Evolutionary conservation across 1,140 invertebrate species (phyloP), one percentile per base, ranked within the genome.

Genomic region (Chrysopa pallens): DNA sequence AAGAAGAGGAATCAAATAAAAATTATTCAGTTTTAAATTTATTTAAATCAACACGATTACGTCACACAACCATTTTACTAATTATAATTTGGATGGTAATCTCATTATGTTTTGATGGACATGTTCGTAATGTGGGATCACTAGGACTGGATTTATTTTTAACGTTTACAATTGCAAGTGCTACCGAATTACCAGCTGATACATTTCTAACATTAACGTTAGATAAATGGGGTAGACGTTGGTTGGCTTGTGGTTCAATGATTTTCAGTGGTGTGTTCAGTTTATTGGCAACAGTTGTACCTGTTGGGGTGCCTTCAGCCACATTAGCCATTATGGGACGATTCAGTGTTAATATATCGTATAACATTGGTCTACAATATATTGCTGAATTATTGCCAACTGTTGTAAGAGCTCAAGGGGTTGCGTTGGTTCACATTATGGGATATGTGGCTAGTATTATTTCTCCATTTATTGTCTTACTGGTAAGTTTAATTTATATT

Each of bases 291-390:
- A 74, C 75, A 2, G 61, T 68, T 36, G 78, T 81, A 4, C 80
- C 83, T 3, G 51, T 68, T 29, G 74, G 77, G 78, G 59, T 65
- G 64, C 55, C 44, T 9, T 73, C 79, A 46, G 77, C 80, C 0
- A 65, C 69, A 0, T 56, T 84, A 6, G 84, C 84, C 1, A 80
- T 91, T 48, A 59, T 80, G 11, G 84, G 84, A 1, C 63, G 87
- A 23, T 85, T 90, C 48, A 78, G 77, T 45, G 77, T 89, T 11
- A 90, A 88, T 49, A 84, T 87, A 28, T 82, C 84, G 0, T 89
- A 88, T 57, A 90, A 89, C 56, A 89, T 90, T 41, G 84, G 84
- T 0, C 68, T 91, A 0, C 86, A 90, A 52, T 90, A 87, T 61
- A 84, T 84, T 0, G 84, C 86, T 1, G 86, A 91, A 57, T 59